Conservation (phyloP, 2,888 invertebrate genomes). For the Dolichopus griseipennis region DNA sequence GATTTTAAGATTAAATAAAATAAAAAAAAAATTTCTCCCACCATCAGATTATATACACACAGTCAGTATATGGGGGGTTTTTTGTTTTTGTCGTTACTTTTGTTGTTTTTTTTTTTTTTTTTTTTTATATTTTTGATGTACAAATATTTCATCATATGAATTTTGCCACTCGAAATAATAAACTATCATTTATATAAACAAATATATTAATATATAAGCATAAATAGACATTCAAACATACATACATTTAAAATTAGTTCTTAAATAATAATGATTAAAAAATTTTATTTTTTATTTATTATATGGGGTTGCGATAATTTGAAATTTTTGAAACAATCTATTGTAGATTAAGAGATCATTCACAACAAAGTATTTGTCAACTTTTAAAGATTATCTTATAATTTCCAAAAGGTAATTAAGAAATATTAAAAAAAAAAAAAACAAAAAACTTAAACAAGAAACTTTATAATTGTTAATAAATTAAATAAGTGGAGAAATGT, state of each 20-base stretch:
- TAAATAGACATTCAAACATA: neutral
- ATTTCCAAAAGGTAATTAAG: too few relatives aligned
- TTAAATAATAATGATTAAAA: neutral
- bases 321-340: neutral
- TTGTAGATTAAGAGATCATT: neutral
- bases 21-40: neutral
- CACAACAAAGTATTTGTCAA: neutral
- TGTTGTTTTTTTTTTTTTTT: neutral
- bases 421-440: too few relatives aligned
- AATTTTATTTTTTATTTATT: neutral
- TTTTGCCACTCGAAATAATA: neutral
- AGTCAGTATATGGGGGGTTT: neutral
- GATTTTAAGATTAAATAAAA: slow-evolving; percentile 1
- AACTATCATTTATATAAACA: neutral
- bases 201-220: neutral
- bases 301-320: neutral
- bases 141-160: neutral
- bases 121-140: neutral
- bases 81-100: neutral
- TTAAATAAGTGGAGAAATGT: too few relatives aligned
- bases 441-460: too few relatives aligned
- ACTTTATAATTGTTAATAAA: too few relatives aligned
- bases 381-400: too few relatives aligned
- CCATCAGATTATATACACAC: neutral
- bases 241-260: neutral